Percentiles rank a stretch among this genome's conserved stretches.
Evolutionary conservation across 2,888 invertebrate genomes (phyloP).

Genomic region (Volucella bombylans): DNA sequence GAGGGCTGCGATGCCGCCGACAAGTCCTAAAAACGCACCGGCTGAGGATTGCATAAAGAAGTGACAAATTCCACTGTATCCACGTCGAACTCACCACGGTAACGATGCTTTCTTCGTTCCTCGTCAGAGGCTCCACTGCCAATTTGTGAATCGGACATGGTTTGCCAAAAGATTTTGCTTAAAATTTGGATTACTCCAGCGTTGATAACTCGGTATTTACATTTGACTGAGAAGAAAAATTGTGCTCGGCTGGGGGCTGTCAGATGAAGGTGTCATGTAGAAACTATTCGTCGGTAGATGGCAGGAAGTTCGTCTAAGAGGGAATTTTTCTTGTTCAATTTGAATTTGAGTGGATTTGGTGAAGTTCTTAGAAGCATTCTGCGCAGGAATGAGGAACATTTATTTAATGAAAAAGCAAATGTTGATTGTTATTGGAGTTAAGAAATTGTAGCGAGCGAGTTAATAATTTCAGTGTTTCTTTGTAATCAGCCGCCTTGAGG

Average conservation of each 20-base stretch:
- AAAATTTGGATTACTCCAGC: not conserved
- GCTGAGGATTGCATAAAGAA: slow-evolving; percentile 75
- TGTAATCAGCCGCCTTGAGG: too few species aligned
- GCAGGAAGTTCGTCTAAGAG: too few species aligned
- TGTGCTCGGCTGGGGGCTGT: slow-evolving; percentile 13
- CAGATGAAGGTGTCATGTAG: not conserved
- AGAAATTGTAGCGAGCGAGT: too few species aligned
- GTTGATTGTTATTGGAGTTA: too few species aligned
- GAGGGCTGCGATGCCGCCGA: slow-evolving; percentile 88
- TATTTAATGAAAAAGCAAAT: too few species aligned
- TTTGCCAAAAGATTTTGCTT: slow-evolving; percentile 6
- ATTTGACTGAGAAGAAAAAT: slow-evolving; percentile 11
- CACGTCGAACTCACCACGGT: slow-evolving; percentile 38
- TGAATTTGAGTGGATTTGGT: too few species aligned
- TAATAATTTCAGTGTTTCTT: too few species aligned
- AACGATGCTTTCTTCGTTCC: slow-evolving; percentile 56
- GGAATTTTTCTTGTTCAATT: too few species aligned
- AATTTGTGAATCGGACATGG: slow-evolving; percentile 56
- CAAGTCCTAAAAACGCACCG: slow-evolving; percentile 80
- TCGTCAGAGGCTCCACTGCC: slow-evolving; percentile 22
- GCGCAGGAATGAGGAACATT: too few species aligned
- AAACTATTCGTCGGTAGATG: slow-evolving; percentile 21
- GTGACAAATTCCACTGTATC: not conserved
- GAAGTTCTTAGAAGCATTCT: too few species aligned
- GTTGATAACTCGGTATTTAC: slow-evolving; percentile 20